Evolutionary conservation across 2,797 vertebrate genomes (phyloP).

Genomic region (Sebastes hopkinsi): DNA sequence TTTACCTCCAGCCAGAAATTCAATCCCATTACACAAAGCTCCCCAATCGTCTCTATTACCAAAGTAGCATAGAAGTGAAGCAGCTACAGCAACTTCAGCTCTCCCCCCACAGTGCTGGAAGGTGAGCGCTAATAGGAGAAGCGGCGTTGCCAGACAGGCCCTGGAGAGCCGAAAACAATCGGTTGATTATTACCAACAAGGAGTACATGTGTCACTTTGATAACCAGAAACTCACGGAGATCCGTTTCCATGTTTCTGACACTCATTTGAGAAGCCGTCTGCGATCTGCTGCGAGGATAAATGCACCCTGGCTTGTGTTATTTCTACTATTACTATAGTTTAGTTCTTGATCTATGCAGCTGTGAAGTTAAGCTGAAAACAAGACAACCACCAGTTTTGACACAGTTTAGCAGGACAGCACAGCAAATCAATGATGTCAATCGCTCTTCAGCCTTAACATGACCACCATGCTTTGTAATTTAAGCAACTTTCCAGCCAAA

Average conservation of each 20-base stretch:
- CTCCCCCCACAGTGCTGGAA: slow-evolving; percentile 19
- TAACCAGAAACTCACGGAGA: slow-evolving; percentile 6
- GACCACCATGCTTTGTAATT: neutral
- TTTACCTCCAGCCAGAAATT: slow-evolving; percentile 50
- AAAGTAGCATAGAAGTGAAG: slow-evolving; percentile 33
- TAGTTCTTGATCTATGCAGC: neutral
- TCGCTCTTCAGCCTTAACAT: neutral
- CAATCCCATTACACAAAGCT: slow-evolving; percentile 57
- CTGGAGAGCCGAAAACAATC: slow-evolving; percentile 23
- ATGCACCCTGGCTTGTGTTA: neutral
- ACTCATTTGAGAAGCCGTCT: neutral
- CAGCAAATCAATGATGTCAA: neutral
- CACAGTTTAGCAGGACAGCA: neutral
- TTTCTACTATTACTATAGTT: neutral
- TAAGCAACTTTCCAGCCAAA: neutral
- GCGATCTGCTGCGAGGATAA: neutral
- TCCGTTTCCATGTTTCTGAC: slow-evolving; percentile 5
- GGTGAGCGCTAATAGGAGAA: slow-evolving; percentile 27
- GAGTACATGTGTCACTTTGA: slow-evolving; percentile 25
- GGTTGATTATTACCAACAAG: slow-evolving; percentile 18
- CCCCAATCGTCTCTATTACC: slow-evolving; percentile 43
- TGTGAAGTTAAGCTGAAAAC: neutral
- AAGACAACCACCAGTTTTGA: neutral
- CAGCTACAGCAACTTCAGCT: slow-evolving; percentile 4
- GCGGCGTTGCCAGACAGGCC: neutral